Conservation (phyloP, 2,113 vertebrate species). For the Urocolius indicus region DNA sequence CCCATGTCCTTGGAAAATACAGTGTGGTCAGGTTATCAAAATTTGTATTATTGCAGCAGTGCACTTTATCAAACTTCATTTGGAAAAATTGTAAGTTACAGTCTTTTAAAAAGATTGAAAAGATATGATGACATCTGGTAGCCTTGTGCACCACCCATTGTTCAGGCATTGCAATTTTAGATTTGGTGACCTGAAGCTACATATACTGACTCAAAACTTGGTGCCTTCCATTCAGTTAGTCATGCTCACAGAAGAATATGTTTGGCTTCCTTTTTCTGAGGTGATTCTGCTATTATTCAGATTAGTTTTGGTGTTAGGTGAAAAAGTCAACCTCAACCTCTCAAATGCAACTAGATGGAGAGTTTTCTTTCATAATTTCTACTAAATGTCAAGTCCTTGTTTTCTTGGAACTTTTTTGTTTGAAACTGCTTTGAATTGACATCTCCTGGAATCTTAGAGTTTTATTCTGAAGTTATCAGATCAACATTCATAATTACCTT, state of each 20-base stretch:
- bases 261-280: neutral
- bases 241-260: neutral
- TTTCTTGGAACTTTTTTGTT: neutral
- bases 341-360: neutral
- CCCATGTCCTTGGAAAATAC: neutral
- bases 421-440: neutral
- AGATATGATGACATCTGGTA: accelerated
- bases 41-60: neutral
- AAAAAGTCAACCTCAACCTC: neutral
- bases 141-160: neutral
- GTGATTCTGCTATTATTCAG: neutral
- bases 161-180: neutral
- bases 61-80: neutral
- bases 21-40: neutral
- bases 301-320: neutral
- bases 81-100: neutral
- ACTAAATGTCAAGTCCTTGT: neutral
- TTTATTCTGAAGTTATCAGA: neutral
- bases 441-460: neutral
- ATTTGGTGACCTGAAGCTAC: neutral
- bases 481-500: neutral
- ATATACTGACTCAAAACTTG: neutral
- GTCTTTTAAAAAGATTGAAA: neutral
- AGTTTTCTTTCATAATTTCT: neutral
- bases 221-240: neutral